Conservation (phyloP, 2,113 vertebrate genomes). For the Amphilophus citrinellus region DNA sequence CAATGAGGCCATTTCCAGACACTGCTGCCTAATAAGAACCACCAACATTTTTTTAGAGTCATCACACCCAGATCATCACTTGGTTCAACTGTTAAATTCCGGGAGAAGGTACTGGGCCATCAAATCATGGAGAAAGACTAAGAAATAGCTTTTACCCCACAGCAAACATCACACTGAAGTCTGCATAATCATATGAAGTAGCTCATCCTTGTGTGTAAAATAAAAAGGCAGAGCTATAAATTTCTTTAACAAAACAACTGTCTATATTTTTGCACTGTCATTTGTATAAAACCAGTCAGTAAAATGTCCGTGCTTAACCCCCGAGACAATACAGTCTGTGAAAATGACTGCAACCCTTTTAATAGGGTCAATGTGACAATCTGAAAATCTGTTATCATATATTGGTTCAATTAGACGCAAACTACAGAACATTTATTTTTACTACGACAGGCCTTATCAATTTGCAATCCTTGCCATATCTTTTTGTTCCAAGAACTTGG, state of each 20-base stretch:
- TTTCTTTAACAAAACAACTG: neutral
- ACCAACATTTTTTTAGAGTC: neutral
- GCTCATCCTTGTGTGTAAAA: neutral
- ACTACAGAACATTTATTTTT: neutral
- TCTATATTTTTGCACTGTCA: neutral
- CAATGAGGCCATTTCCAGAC: too few species aligned
- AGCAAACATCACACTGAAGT: neutral
- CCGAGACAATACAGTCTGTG: neutral
- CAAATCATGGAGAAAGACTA: constrained; percentile 4
- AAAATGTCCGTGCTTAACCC: neutral
- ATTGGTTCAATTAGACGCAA: neutral
- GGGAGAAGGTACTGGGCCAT: neutral
- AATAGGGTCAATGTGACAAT: neutral
- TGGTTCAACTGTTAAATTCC: neutral
- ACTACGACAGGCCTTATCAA: neutral
- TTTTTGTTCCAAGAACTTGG: neutral
- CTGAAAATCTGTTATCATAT: neutral
- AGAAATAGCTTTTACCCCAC: neutral
- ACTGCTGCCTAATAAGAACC: neutral
- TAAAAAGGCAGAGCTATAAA: neutral
- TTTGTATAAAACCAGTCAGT: neutral
- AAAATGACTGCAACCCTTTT: too few species aligned
- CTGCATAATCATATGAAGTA: neutral
- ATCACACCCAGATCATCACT: neutral
- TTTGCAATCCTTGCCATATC: constrained; percentile 7